phyloP scores from a whole-genome alignment of 2,888 invertebrate species.

The Erannis defoliaria region DNA sequence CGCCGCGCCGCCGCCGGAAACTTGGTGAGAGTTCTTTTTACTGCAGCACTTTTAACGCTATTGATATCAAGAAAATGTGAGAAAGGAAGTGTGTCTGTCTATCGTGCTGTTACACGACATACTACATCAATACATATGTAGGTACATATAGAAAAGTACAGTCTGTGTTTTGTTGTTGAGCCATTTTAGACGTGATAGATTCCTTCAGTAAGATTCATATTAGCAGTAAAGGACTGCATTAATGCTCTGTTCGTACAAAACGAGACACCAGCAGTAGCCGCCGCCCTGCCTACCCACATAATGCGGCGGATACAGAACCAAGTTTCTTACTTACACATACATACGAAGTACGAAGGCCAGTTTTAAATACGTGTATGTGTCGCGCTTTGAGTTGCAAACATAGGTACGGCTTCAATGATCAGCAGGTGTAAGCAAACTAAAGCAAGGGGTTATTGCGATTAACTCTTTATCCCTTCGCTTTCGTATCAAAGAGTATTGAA shows the following conservation, averaged over 20 bases:
- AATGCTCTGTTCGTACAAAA: conserved; percentile 75
- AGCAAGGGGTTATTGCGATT: conserved; percentile 86
- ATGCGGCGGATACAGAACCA: conserved; percentile 85
- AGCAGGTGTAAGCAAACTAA: conserved; percentile 86
- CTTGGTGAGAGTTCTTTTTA: conserved; percentile 73
- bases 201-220: conserved; percentile 77
- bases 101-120: conserved; percentile 75
- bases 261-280: conserved; percentile 82
- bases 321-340: conserved; percentile 83
- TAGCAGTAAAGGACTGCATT: conserved; percentile 74
- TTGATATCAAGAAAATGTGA: conserved; percentile 84
- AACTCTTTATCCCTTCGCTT: conserved; percentile 86
- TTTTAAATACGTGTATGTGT: conserved; percentile 78
- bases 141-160: conserved; percentile 75
- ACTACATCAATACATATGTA: conserved; percentile 71
- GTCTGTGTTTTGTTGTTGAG: conserved; percentile 58
- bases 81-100: conserved; percentile 82
- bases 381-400: conserved; percentile 73
- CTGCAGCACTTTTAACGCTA: conserved; percentile 74
- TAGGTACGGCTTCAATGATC: conserved; percentile 83
- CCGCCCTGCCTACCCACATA: conserved; percentile 82
- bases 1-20: conserved; percentile 73
- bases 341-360: conserved; percentile 81
- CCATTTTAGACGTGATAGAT: conserved; percentile 72
- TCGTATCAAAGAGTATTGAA: conserved; percentile 86